Conservation (phyloP, 2,888 invertebrate genomes). For the Erebia ligea region DNA sequence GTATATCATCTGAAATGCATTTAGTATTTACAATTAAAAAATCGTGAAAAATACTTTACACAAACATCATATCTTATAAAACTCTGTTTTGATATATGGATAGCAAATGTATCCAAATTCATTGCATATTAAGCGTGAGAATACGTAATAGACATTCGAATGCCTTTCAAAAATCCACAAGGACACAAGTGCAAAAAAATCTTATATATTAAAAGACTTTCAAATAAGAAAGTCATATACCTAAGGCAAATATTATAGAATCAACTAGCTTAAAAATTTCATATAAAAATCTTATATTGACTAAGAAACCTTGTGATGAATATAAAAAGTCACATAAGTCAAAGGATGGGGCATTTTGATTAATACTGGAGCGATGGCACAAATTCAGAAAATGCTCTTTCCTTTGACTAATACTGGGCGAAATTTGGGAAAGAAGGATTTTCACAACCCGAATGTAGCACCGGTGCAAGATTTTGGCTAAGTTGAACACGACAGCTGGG, state of each 20-base stretch:
- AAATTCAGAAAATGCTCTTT: conserved; percentile 72
- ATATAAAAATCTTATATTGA: conserved; percentile 80
- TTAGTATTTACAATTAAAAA: conserved; percentile 79
- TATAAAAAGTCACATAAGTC: conserved; percentile 69
- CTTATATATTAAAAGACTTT: conserved; percentile 73
- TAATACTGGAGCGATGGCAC: conserved; percentile 83
- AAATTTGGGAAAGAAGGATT: conserved; percentile 76
- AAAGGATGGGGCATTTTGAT: conserved; percentile 71
- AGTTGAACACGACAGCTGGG: conserved; percentile 20
- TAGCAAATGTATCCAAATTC: conserved; percentile 68
- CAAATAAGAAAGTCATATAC: conserved; percentile 78
- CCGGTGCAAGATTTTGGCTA: conserved; percentile 46
- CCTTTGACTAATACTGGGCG: conserved; percentile 81
- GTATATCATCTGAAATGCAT: conserved; percentile 80
- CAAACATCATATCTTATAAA: conserved; percentile 65
- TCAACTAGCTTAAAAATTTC: conserved; percentile 77
- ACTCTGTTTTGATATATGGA: conserved; percentile 66
- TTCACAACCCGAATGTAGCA: conserved; percentile 79
- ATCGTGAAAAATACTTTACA: conserved; percentile 76
- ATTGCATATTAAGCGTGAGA: conserved; percentile 73
- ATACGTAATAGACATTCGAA: conserved; percentile 69
- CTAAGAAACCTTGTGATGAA: conserved; percentile 81
- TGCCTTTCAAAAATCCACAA: conserved; percentile 77
- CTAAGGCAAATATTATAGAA: conserved; percentile 78
- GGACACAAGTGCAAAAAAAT: conserved; percentile 80